phyloP scores from a whole-genome alignment of 2,797 vertebrate genomes.

The Neomorphus geoffroyi region DNA sequence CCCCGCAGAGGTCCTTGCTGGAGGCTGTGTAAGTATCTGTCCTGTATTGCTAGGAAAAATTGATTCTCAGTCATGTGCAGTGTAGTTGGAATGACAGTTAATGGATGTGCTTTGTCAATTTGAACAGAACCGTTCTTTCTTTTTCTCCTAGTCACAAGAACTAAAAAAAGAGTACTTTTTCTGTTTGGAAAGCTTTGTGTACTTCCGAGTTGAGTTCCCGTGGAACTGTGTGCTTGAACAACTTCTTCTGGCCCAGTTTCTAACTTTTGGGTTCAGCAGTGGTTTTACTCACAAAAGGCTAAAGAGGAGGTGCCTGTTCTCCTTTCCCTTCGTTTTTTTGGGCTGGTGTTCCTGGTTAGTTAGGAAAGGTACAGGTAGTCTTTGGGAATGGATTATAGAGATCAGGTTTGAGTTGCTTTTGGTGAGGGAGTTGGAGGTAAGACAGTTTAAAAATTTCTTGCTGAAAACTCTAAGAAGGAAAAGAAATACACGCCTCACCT shows the following conservation, averaged over 20 bases:
- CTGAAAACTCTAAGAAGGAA: slow-evolving; percentile 23
- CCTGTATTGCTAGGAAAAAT: not conserved
- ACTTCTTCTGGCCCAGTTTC: not conserved
- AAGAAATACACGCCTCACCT: not conserved
- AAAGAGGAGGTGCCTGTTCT: not conserved
- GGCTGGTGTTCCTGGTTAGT: not conserved
- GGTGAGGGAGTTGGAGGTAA: not conserved
- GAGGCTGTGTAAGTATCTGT: slow-evolving; percentile 89
- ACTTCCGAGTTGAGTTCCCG: not conserved
- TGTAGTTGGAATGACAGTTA: not conserved
- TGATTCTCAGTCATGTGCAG: not conserved
- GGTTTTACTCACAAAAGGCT: not conserved
- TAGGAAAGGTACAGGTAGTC: not conserved
- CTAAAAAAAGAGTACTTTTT: not conserved
- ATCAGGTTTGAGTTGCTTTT: not conserved
- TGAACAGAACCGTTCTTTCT: not conserved
- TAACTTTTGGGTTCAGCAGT: not conserved
- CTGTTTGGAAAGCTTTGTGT: not conserved
- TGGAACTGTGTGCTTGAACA: not conserved
- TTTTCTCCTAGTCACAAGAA: not conserved
- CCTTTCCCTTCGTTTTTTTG: not conserved
- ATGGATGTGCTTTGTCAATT: not conserved
- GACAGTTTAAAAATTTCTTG: not conserved
- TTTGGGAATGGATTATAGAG: not conserved
- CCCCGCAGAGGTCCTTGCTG: slow-evolving; percentile 88